Percentiles rank a stretch among this genome's conserved stretches.
Evolutionary conservation across 1,140 invertebrate genomes (phyloP).

Genomic region (Akabosia matsudoensis): DNA sequence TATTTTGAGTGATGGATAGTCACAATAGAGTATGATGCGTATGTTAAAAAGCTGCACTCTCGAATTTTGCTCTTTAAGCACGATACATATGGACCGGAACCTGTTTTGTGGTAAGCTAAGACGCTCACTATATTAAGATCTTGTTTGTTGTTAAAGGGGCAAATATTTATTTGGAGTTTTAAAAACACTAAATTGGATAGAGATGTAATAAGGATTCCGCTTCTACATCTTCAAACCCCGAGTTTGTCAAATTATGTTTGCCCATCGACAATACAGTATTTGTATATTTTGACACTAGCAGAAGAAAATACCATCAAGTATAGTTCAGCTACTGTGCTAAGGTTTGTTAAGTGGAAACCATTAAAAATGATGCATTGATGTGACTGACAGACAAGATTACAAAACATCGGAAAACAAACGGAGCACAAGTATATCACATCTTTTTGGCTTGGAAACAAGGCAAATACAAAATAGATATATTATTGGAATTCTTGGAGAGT

Average conservation of each 20-base stretch:
- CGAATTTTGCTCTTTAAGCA: background rate
- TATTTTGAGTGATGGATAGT: conserved; percentile 20
- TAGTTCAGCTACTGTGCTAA: background rate
- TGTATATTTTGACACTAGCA: too few species aligned
- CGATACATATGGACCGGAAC: background rate
- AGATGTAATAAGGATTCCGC: too few species aligned
- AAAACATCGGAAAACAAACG: conserved; percentile 1
- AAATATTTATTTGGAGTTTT: too few species aligned
- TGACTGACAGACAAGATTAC: conserved; percentile 1
- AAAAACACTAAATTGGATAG: too few species aligned
- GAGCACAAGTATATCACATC: background rate
- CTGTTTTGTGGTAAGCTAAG: background rate
- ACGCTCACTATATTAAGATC: too few species aligned
- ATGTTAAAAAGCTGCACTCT: too few species aligned
- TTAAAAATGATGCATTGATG: conserved; percentile 19
- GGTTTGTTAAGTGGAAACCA: conserved; percentile 6
- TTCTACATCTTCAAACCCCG: background rate
- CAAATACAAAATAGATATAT: too few species aligned
- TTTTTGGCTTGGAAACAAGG: background rate
- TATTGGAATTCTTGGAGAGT: too few species aligned
- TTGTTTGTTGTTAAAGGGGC: too few species aligned
- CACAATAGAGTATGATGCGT: background rate
- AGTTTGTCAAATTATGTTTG: too few species aligned
- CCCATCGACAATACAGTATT: too few species aligned
- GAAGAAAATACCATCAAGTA: too few species aligned